A percentile compares a stretch with the other conserved stretches of the same genome.
phyloP scores from a whole-genome alignment of 2,797 vertebrate species.

The Manis pentadactyla region DNA sequence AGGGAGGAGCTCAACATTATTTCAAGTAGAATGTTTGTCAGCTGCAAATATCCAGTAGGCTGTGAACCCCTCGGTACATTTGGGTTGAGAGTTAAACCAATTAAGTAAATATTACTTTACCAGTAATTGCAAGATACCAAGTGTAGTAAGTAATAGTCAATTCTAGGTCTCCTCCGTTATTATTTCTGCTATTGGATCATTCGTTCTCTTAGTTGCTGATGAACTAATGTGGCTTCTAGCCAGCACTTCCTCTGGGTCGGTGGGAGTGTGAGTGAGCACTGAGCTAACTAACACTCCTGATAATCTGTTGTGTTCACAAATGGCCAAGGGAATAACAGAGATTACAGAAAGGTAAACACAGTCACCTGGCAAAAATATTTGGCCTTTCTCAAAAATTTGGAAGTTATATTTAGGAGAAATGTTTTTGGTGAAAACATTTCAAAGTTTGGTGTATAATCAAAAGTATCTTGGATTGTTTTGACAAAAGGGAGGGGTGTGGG shows the following conservation, averaged over 20 bases:
- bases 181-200: neutral
- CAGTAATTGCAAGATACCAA: neutral
- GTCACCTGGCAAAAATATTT: constrained; percentile 75
- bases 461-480: constrained; percentile 50
- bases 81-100: constrained; percentile 6
- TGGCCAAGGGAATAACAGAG: neutral
- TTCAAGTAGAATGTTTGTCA: neutral
- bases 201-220: neutral
- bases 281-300: neutral
- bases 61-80: neutral
- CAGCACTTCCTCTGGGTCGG: neutral
- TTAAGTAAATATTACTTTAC: neutral
- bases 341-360: constrained; percentile 44
- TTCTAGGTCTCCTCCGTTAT: neutral
- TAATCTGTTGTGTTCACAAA: neutral
- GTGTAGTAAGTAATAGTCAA: neutral
- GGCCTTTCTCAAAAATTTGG: constrained; percentile 24
- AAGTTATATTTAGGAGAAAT: constrained; percentile 75
- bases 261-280: neutral
- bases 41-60: neutral
- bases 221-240: neutral
- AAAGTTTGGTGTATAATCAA: constrained; percentile 77
- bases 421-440: constrained; percentile 77
- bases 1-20: neutral
- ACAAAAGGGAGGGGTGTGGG: neutral